Evolutionary conservation across 1,140 invertebrate species (phyloP), one percentile per base, ranked within the genome.

Genomic region (Pachypsylla venusta): DNA sequence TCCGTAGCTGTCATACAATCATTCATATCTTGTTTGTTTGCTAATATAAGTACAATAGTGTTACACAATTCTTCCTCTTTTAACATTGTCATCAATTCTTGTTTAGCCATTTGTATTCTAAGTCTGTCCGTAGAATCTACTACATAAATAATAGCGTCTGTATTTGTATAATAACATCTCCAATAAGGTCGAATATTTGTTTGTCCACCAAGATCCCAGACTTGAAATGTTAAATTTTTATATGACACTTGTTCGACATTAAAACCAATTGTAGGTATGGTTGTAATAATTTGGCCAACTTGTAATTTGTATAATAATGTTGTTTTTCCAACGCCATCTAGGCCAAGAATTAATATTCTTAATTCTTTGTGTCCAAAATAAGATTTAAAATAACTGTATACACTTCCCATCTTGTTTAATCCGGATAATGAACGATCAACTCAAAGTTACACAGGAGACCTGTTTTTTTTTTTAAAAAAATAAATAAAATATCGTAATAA

Each of bases 111-210:
- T 60, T 93, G 92, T 78, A 99, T 96, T 75, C 97, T 79, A 77
- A 99, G 96, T 72, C 88, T 83, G 74, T 99, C 97, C 63, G 93
- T 94, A 57, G 94, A 98, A 73, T 99, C 97, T 40, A 99, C 95
- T 35, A 99, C 96, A 77, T 98, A 99, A 68, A 99, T 97, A 69
- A 99, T 97, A 67, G 96, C 96, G 79, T 99, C 96, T 71, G 96
- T 99, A 75, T 99, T 99, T 57, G 93, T 94, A 75, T 97, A 99
- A 74, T 99, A 99, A 81, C 96, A 99, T 74, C 96, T 81, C 96
- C 96, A 99, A 70, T 99, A 99, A 14, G 96, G 96, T 76, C 94
- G 91, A 73, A 89, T 89, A 77, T 93, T 96, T 58, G 94, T 98
- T 75, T 99, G 95, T 66, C 95, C 95, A 61, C 95, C 95, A 57